Percentiles rank a stretch among this genome's conserved stretches.
phyloP scores from a whole-genome alignment of 2,888 invertebrate genomes.

The Agrotis puta region DNA sequence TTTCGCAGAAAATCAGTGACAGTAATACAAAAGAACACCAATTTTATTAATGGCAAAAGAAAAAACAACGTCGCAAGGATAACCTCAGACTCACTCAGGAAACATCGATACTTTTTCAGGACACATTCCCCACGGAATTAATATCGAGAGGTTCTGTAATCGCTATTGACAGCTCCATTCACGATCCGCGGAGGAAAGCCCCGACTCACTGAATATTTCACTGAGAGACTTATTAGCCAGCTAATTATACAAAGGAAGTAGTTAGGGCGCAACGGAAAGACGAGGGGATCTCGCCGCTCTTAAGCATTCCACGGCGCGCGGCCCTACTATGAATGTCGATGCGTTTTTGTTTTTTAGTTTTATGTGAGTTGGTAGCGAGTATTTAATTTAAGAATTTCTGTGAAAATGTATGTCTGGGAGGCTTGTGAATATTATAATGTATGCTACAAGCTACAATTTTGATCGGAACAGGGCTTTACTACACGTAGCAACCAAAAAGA shows the following conservation, averaged over 20 bases:
- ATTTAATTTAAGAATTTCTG: neutral
- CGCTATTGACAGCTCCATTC: conserved; percentile 83
- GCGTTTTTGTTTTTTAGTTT: conserved; percentile 24
- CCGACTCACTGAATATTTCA: conserved; percentile 82
- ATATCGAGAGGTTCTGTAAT: conserved; percentile 75
- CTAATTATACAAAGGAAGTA: conserved; percentile 89
- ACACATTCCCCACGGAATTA: conserved; percentile 67
- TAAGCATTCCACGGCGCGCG: conserved; percentile 41
- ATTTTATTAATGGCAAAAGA: conserved; percentile 15
- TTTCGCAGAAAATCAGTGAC: neutral
- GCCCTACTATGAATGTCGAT: conserved; percentile 24
- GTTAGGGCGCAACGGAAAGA: conserved; percentile 73
- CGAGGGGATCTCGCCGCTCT: conserved; percentile 61
- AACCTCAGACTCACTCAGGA: conserved; percentile 32
- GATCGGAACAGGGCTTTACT: neutral
- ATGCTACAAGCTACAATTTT: neutral
- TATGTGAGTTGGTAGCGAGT: neutral
- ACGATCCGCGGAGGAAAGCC: conserved; percentile 66
- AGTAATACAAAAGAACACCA: conserved; percentile 3
- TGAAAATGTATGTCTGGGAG: neutral
- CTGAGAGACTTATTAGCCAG: conserved; percentile 84
- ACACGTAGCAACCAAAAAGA: conserved; percentile 23
- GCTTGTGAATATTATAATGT: no score
- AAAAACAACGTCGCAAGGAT: conserved; percentile 14
- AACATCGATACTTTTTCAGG: conserved; percentile 52